Evolutionary conservation across 1,140 invertebrate species (phyloP), one percentile per base, ranked within the genome.

Genomic region (Tetramorium alpestre): DNA sequence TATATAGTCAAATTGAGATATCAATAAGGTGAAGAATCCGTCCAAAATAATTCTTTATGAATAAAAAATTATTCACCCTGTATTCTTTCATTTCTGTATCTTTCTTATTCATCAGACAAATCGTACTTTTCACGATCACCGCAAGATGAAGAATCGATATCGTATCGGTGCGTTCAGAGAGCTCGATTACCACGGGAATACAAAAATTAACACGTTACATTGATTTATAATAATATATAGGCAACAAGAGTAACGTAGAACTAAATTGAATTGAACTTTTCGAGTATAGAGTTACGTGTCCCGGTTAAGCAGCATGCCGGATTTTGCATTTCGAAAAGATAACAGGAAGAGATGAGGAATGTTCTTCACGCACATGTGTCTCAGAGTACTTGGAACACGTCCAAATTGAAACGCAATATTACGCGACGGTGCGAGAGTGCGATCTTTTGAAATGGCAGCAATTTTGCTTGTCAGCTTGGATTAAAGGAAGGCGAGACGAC

Each of bases 391-490:
- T 94, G 92, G 92, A 92, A 41, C 13, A 77, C n/a, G 8, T 92
- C 89, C 92, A 93, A 94, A 87, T 88, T 75, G 80, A 84, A 84
- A 84, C 44, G 54, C 87, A 91, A 90, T 90, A 89, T 90, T 73
- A 82, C 85, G 58, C 72, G 81, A 90, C 90, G 78, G 65, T 49
- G 77, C 76, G 70, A 54, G 78, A 54, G 62, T n/a, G 18, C 76
- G 62, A 69, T 60, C n/a, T n/a, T 33, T 73, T 22, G 47, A 56
- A 77, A 91, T 65, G 75, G 69, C 44, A 44, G 10, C 60, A 64
- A 90, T 38, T 90, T 90, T 47, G 51, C 60, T 22, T 22, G 60
- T 51, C 62, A 73, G 56, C 25, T 62, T 18, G 11, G 28, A 47
- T 82, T 73, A 73, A 84, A 62, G 54, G 38, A 54, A 47, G 25